phyloP scores from a whole-genome alignment of 2,888 invertebrate species.

The Sinohyriopsis cumingii region DNA sequence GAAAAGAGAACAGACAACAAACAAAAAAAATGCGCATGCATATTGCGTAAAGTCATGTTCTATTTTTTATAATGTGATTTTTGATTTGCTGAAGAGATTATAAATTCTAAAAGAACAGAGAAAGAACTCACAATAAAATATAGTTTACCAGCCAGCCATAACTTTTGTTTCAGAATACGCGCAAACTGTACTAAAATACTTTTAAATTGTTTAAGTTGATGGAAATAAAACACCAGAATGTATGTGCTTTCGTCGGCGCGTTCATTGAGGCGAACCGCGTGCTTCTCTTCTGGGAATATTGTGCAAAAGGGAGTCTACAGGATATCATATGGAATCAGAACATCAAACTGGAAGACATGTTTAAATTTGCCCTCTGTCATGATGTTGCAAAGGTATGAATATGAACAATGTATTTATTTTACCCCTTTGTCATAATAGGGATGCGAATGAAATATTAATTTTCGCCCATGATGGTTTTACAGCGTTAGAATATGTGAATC shows the following conservation, averaged over 20 bases:
- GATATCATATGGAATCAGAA: constrained; percentile 67
- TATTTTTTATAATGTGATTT: too few species aligned
- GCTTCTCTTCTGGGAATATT: constrained; percentile 63
- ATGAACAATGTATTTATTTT: not conserved
- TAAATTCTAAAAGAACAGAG: too few species aligned
- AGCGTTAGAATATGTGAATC: too few species aligned
- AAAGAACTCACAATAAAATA: too few species aligned
- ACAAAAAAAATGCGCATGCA: too few species aligned
- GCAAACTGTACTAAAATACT: not conserved
- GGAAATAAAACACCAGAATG: constrained; percentile 63
- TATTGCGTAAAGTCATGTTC: too few species aligned
- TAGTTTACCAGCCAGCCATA: too few species aligned
- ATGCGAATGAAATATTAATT: too few species aligned
- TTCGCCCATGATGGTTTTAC: too few species aligned
- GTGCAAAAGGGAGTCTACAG: constrained; percentile 67
- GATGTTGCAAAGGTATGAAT: constrained; percentile 65
- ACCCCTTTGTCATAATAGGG: not conserved
- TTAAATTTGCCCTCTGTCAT: constrained; percentile 65
- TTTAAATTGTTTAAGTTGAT: constrained; percentile 45
- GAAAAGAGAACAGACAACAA: too few species aligned
- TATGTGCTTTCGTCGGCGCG: constrained; percentile 63
- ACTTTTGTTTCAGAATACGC: too few species aligned
- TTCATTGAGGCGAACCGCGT: constrained; percentile 59
- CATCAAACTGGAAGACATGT: constrained; percentile 67
- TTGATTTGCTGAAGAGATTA: too few species aligned